Evolutionary conservation across 2,113 vertebrate species (phyloP), one percentile per base, ranked within the genome.

Genomic region (Pungitius pungitius): DNA sequence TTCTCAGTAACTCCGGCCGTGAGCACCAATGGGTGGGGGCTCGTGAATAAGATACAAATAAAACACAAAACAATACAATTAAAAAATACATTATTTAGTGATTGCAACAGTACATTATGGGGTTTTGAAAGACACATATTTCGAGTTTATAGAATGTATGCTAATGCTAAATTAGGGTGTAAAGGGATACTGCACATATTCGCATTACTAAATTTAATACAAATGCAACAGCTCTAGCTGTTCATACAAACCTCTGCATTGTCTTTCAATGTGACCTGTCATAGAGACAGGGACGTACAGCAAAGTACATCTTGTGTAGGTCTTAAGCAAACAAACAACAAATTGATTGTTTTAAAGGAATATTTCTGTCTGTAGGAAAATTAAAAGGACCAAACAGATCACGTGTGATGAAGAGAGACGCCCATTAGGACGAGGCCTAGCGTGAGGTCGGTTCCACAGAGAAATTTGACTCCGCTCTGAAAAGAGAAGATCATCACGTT

Each of bases 391-490:
- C 24, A 54, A 64, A 57, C 0, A 6, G 8, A 13, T 52, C 1
- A 18, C 15, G 39, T 39, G n/a, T 8, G 24, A 60, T 37, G 0
- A 14, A 42, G 33, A 55, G n/a, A 37, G 6, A 37, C 0, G 37
- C 27, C 40, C 22, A 37, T 49, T 52, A 55, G 14, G 35, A 52
- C 12, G 7, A 47, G 70, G 35, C 49, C 40, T 66, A 24, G 12
- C 1, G n/a, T 90, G 78, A 86, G 59, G 66, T 83, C 66, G 91
- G 90, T 24, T 94, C 93, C 86, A 93, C 66, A 42, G 55, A 80
- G 87, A 94, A 93, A 85, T 85, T 86, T 10, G 93, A 89, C 69
- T 92, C 91, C 5, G 3, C 79, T 43, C 94, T 95, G 87, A 18
- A 58, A 66, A 86, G 51, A 78, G 26, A 80, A 77, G 27, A 80